Base-by-base conservation (phyloP, 2,113 vertebrate genomes). In the Litocranius walleri region DNA sequence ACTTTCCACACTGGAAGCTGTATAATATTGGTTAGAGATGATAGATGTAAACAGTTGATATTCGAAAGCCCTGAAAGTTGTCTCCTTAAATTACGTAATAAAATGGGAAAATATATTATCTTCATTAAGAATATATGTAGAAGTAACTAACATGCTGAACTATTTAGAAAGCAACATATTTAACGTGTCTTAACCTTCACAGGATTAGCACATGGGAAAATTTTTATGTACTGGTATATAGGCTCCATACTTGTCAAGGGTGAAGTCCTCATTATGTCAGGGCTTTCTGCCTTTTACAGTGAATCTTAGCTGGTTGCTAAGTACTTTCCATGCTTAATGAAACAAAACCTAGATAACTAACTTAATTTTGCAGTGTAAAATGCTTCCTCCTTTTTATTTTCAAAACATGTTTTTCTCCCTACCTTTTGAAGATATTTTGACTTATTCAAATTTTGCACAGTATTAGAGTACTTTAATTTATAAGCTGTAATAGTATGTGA, bases 121-220 rank as follows among this genome's bases (percentile, higher is more conserved):
- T 82, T 96, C 84, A 67, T 95, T 89, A 97, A 56, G 71, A 97
- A 82, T 83, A 43, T 81, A 56, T 33, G 13, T 45, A 67, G 61
- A 92, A 81, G 56, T 80, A 82, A 91, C n/a, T 23, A 87, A 62
- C 84, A 71, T 87, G 48, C 67, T 6, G 43, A 94, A 82, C 67
- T 77, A 11, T 80, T 89, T 90, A 88, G 87, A 93, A 95, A 90
- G 71, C 54, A 74, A 43, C 33, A 62, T 62, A 62, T 62, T 62
- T 92, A 85, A 84, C 43, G 78, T 92, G 56, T 36, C 62, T 50
- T 88, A 54, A 61, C 36, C 43, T 85, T 89, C 90, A 6, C 33
- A 56, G 59, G 36, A 33, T 80, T 56, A 56, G 50, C 64, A 96
- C 19, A 3, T 95, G 90, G 93, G 92, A 93, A 25, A 57, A 33